A percentile compares a stretch with the other conserved stretches of the same genome.
Conservation (phyloP, 1,140 invertebrate genomes). For the Papilio polyxenes region DNA sequence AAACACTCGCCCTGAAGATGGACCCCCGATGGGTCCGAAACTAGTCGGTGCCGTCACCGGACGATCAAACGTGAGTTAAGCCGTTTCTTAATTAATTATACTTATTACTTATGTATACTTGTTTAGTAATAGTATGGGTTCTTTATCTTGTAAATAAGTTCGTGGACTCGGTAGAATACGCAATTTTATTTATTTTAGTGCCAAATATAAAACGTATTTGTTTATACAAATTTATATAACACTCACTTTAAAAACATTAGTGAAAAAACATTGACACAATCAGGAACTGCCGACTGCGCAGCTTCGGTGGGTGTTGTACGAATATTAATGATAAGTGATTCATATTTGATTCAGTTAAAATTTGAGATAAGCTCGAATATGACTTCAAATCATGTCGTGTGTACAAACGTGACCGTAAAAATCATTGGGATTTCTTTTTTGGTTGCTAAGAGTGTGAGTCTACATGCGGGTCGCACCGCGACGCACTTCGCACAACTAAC, state of each 20-base stretch:
- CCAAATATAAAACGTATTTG: not conserved
- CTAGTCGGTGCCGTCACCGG: too few species aligned
- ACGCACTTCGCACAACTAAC: not conserved
- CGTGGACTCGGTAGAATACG: not conserved
- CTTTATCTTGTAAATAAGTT: not conserved
- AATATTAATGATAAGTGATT: not conserved
- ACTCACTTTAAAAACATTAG: not conserved
- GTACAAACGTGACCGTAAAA: conserved; percentile 4
- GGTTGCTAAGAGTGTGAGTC: not conserved
- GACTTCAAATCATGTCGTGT: not conserved
- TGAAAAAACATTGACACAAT: not conserved
- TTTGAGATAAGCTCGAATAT: not conserved
- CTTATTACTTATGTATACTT: too few species aligned
- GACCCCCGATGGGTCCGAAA: too few species aligned
- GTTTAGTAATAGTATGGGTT: too few species aligned
- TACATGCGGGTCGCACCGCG: not conserved
- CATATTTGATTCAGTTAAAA: not conserved
- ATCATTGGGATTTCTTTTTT: not conserved
- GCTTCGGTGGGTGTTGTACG: not conserved
- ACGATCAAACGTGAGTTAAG: too few species aligned
- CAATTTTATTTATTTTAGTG: not conserved
- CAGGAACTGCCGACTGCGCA: not conserved
- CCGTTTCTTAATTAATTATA: too few species aligned
- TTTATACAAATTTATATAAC: not conserved
- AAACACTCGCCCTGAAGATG: too few species aligned